Conservation (phyloP, 2,888 invertebrate species). For the Liodrosophila aerea region DNA sequence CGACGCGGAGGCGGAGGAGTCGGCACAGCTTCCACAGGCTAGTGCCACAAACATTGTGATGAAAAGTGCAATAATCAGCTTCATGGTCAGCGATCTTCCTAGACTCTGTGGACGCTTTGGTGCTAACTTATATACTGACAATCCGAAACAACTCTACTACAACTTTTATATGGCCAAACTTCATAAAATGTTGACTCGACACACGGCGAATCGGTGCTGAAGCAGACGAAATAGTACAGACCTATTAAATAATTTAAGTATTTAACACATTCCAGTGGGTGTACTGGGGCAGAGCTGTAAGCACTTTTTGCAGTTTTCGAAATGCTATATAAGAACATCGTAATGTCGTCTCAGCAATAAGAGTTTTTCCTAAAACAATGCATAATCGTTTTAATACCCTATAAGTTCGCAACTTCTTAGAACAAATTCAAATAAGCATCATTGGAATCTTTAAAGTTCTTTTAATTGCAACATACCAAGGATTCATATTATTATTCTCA, state of each 20-base stretch:
- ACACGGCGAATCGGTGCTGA: slow-evolving; percentile 21
- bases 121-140: slow-evolving; percentile 9
- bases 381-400: too few relatives aligned
- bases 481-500: too few relatives aligned
- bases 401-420: too few relatives aligned
- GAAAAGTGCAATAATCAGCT: slow-evolving; percentile 34
- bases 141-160: not conserved
- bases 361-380: too few relatives aligned
- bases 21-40: slow-evolving; percentile 39
- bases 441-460: too few relatives aligned
- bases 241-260: not conserved
- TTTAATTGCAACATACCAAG: too few relatives aligned
- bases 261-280: slow-evolving; percentile 10
- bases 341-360: too few relatives aligned
- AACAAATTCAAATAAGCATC: too few relatives aligned
- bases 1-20: slow-evolving; percentile 2
- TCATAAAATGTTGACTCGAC: slow-evolving; percentile 12
- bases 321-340: too few relatives aligned
- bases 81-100: slow-evolving; percentile 45
- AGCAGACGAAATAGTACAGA: not conserved
- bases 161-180: slow-evolving; percentile 24
- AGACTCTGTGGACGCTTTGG: not conserved
- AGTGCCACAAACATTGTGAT: slow-evolving; percentile 31
- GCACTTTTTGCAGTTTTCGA: too few relatives aligned
- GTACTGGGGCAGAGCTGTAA: slow-evolving; percentile 11